Base-by-base conservation (phyloP, 2,113 vertebrate genomes). In the Nannospalax galili region DNA sequence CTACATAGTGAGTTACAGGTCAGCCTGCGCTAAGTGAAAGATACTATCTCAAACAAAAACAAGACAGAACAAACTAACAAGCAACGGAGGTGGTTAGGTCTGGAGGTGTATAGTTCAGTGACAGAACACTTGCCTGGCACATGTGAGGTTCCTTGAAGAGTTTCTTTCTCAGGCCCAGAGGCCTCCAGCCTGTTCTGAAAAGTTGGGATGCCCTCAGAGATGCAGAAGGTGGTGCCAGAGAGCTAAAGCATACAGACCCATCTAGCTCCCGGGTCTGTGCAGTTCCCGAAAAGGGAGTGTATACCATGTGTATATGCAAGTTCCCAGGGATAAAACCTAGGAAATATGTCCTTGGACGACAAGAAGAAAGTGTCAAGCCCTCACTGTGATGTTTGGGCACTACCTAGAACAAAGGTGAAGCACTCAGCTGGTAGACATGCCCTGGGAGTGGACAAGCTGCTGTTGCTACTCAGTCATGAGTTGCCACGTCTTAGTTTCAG, bases 171-270 rank as follows among this genome's bases (percentile, higher is more conserved):
- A 81, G 60, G 56, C 87, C 82, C 28, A 20, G 86, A 52, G 45
- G 75, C 52, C 70, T 74, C 64, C 0, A 30, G 24, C 3, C 28
- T 82, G 22, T 64, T 91, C 37, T 72, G 74, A 40, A 96, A 80
- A 65, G 35, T 92, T 42, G 58, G 88, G 62, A 88, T 88, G 90
- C 14, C 32, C 48, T 74, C 52, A 52, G 35, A 3, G 40, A 48
- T 77, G 45, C 93, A 88, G 93, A 92, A 93, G 81, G 92, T 90
- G 81, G 62, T 74, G 73, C 72, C 95, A 92, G 94, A 97, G 65
- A 89, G 94, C 92, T 70, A 32, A 94, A 69, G 22, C 19, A 15
- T 40, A 67, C 20, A 5, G 14, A 37, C 35, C 78, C 40, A 37
- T 28, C 62, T 35, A 24, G 16, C 12, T 62, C 75, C 20, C 28